These are phyloP conservation scores for Tursiops truncatus DNA, from an alignment of 2,113 vertebrate species.

Conservation along the genomic window DNA sequence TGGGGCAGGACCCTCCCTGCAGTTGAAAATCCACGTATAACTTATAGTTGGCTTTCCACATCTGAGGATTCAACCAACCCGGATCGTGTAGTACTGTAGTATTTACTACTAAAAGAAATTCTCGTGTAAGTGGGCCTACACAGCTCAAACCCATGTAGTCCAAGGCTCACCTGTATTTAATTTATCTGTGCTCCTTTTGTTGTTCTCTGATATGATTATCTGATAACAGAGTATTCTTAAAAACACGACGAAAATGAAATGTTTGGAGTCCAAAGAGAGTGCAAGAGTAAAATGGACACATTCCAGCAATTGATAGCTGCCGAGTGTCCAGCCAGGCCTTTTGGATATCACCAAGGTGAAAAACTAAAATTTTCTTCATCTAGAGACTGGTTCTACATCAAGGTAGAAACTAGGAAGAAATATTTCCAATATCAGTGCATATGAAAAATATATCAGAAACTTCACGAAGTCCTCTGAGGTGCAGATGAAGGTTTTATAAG, in stretches of 20 bases:
- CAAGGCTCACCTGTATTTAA: not conserved
- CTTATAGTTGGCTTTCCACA: not conserved
- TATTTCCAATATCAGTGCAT: not conserved
- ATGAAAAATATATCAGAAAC: constrained; percentile 27
- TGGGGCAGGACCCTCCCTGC: not conserved
- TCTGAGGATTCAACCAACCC: not conserved
- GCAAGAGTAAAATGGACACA: not conserved
- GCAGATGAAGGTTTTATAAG: not conserved
- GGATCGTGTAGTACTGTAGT: not conserved
- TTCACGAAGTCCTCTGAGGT: not conserved
- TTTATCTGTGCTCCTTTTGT: not conserved
- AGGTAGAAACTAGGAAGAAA: not conserved
- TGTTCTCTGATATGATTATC: not conserved
- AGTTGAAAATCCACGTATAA: not conserved
- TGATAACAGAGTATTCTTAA: not conserved
- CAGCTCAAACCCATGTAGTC: not conserved
- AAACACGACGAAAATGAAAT: not conserved
- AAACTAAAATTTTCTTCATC: not conserved
- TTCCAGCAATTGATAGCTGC: not conserved
- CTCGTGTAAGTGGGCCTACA: rapidly evolving
- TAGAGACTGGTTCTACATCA: not conserved
- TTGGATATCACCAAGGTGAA: not conserved
- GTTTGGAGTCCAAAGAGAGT: not conserved
- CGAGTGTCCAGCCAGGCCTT: not conserved
- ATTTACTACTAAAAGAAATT: not conserved